Evolutionary conservation across 2,888 invertebrate species (phyloP), one percentile per base, ranked within the genome.

Genomic region (Apamea monoglypha): DNA sequence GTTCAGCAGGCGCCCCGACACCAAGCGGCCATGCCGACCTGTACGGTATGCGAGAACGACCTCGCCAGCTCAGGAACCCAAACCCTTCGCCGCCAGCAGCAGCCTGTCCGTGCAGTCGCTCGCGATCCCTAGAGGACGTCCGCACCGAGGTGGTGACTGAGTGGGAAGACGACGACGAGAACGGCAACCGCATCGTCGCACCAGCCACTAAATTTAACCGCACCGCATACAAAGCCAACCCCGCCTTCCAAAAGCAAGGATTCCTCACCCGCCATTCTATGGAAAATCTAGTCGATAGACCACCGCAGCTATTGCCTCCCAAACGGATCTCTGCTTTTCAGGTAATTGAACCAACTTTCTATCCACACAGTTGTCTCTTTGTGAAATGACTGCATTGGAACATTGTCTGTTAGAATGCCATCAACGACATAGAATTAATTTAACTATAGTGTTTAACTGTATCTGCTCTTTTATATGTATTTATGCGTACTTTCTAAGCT

Each of bases 41-140:
- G 80, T 96, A 96, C 85, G 90, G 92, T 25, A 93, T 90, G 74
- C 93, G 96, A 81, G 96, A 96, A 86, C 92, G 95, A 80, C 94
- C 94, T 94, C 86, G 97, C 92, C 88, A 97, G 97, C 91, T 97
- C 94, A 93, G 95, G 82, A 92, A 93, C 77, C 94, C 94, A 67
- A 93, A 93, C 87, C 92, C 94, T 10, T 92, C 92, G 16, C 91
- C 95, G 25, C 91, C 95, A 59, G 94, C 96, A 18, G 96, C 96
- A 18, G 96, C 97, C 6, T 98, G 98, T 89, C 97, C 97, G 40
- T 98, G 98, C 92, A 97, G 97, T 72, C 97, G 98, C 70, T 98
- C 98, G 29, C 97, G 98, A 77, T 98, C 98, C 4, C 96, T 98
- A 94, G 98, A 98, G 90, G 98, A 98, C 91, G 98, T 98, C 25